A percentile compares a stretch with the other conserved stretches of the same genome.
phyloP scores from a whole-genome alignment of 2,888 invertebrate genomes.

The Andrena trimmerana region DNA sequence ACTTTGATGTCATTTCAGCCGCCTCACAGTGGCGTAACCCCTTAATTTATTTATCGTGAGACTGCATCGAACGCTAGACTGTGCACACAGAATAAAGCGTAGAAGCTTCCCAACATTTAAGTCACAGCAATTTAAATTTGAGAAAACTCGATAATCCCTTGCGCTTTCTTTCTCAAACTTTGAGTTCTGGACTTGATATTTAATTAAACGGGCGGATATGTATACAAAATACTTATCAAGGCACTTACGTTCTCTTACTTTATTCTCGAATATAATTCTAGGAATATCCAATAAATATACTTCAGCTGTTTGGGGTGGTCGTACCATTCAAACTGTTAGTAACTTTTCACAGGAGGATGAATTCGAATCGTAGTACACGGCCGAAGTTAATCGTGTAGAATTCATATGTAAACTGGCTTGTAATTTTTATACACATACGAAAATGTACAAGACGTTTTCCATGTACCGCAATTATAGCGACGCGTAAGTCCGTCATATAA shows the following conservation, averaged over 20 bases:
- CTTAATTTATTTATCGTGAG: neutral
- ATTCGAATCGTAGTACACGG: slow-evolving; percentile 40
- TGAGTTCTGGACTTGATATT: neutral
- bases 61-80: neutral
- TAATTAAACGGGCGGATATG: neutral
- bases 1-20: too few species aligned
- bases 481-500: slow-evolving; percentile 13
- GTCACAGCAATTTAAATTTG: neutral
- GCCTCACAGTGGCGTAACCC: too few species aligned
- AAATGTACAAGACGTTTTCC: slow-evolving; percentile 26
- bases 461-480: slow-evolving; percentile 20
- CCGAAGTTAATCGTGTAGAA: slow-evolving; percentile 32
- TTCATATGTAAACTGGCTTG: slow-evolving; percentile 39
- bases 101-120: neutral
- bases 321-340: slow-evolving; percentile 15
- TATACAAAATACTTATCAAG: neutral
- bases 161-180: neutral
- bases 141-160: neutral
- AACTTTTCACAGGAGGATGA: slow-evolving; percentile 9
- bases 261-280: neutral
- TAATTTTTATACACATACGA: slow-evolving; percentile 43
- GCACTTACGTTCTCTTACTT: neutral
- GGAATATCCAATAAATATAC: slow-evolving; percentile 7
- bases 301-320: slow-evolving; percentile 3
- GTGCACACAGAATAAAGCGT: neutral